These are phyloP conservation scores for Kryptopterus vitreolus DNA, from an alignment of 2,797 vertebrate species.

Conservation along the genomic window DNA sequence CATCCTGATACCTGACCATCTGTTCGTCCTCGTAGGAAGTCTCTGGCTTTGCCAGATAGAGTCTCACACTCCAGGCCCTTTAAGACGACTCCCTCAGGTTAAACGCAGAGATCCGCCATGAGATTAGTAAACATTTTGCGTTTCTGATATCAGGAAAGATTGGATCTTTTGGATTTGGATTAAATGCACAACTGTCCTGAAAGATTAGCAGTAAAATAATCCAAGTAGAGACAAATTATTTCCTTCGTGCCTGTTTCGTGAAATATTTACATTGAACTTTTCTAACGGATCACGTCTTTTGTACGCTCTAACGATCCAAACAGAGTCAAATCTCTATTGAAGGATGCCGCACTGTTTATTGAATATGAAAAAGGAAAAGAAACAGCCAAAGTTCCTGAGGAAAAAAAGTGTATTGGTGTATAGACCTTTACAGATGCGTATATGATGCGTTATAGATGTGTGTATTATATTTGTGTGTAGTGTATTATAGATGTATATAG, in stretches of 20 bases:
- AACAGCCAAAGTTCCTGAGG: no score
- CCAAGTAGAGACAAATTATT: not conserved
- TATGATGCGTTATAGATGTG: no score
- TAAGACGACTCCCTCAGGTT: not conserved
- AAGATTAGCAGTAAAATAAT: not conserved
- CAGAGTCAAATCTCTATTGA: not conserved
- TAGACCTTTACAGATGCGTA: no score
- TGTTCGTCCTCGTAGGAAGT: slow-evolving; percentile 33
- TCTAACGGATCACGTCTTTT: not conserved
- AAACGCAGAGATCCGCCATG: slow-evolving; percentile 5
- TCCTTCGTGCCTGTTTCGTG: not conserved
- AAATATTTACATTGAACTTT: not conserved
- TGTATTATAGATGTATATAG: no score
- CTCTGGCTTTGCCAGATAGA: slow-evolving; percentile 36
- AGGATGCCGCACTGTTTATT: not conserved
- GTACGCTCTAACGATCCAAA: not conserved
- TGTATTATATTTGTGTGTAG: no score
- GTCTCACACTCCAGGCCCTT: slow-evolving; percentile 15
- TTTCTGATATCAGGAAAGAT: slow-evolving; percentile 23
- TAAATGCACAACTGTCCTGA: not conserved
- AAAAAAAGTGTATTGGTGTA: no score
- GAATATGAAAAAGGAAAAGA: not conserved
- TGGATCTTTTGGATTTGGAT: slow-evolving; percentile 31
- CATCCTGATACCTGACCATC: slow-evolving; percentile 47
- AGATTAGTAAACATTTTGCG: slow-evolving; percentile 18